These are phyloP conservation scores for Chrysodeixis includens DNA, from an alignment of 2,888 invertebrate genomes.

Conservation along the genomic window DNA sequence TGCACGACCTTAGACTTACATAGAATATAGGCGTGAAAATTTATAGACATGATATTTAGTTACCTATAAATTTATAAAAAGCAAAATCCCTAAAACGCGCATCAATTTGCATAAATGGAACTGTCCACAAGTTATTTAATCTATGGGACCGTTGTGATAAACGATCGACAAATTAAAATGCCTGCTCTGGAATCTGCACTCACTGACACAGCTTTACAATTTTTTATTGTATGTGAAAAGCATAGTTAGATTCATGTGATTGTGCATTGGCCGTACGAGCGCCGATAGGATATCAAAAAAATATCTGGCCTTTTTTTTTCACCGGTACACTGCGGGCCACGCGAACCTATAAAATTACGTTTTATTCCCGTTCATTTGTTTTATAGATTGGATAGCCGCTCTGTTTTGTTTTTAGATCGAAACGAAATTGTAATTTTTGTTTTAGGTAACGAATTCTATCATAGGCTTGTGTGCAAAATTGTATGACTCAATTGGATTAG, in stretches of 20 bases:
- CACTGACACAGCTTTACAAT: constrained; percentile 58
- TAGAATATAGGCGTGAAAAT: too few relatives aligned
- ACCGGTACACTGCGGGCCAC: constrained; percentile 47
- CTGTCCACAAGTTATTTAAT: constrained; percentile 3
- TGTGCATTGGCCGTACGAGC: constrained; percentile 29
- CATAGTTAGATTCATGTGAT: constrained; percentile 49
- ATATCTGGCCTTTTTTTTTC: constrained; percentile 31
- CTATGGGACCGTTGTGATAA: constrained; percentile 35
- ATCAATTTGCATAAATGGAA: too few relatives aligned
- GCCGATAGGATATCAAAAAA: constrained; percentile 44
- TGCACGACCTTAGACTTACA: too few relatives aligned
- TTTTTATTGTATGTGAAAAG: constrained; percentile 60
- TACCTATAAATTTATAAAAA: too few relatives aligned
- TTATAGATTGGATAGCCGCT: constrained; percentile 51
- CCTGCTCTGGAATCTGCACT: constrained; percentile 50
- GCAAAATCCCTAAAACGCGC: not conserved
- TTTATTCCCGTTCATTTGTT: constrained; percentile 55
- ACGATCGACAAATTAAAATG: constrained; percentile 55
- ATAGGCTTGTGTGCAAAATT: constrained; percentile 42
- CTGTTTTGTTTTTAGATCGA: constrained; percentile 51
- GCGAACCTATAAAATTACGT: constrained; percentile 53
- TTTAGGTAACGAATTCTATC: constrained; percentile 33
- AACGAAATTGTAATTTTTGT: constrained; percentile 46
- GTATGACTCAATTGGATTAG: constrained; percentile 36
- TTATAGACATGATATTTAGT: too few relatives aligned